These are phyloP conservation scores for Carabus problematicus DNA, from an alignment of 2,888 invertebrate genomes.

Conservation along the genomic window DNA sequence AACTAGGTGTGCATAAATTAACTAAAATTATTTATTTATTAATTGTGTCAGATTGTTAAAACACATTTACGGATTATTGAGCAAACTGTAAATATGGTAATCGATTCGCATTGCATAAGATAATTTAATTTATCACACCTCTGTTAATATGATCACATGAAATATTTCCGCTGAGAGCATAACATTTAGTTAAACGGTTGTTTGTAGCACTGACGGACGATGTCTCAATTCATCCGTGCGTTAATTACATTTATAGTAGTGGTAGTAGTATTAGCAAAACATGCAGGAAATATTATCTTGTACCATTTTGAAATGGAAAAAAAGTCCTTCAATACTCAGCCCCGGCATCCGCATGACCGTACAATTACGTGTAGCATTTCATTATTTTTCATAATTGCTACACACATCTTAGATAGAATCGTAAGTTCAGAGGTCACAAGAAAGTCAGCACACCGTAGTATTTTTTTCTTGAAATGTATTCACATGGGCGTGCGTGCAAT, in stretches of 20 bases:
- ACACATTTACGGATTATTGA: no score
- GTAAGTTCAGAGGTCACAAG: slow-evolving; percentile 38
- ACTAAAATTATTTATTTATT: no score
- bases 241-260: slow-evolving; percentile 2
- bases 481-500: no score
- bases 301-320: not conserved
- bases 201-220: not conserved
- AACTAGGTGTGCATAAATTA: no score
- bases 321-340: slow-evolving; percentile 1
- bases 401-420: slow-evolving; percentile 39
- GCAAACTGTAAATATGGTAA: no score
- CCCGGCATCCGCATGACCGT: slow-evolving; percentile 17
- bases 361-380: slow-evolving; percentile 37
- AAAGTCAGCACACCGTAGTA: slow-evolving; percentile 37
- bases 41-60: no score
- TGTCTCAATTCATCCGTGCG: slow-evolving; percentile 13
- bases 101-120: no score
- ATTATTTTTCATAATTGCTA: slow-evolving; percentile 41
- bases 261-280: not conserved
- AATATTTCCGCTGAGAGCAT: no score
- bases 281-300: no score
- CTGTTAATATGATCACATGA: no score
- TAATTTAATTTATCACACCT: no score
- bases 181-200: no score
- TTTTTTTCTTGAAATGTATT: slow-evolving; percentile 18